These are phyloP conservation scores for Drosophila ogumai DNA, from an alignment of 1,140 invertebrate species.

Conservation along the genomic window DNA sequence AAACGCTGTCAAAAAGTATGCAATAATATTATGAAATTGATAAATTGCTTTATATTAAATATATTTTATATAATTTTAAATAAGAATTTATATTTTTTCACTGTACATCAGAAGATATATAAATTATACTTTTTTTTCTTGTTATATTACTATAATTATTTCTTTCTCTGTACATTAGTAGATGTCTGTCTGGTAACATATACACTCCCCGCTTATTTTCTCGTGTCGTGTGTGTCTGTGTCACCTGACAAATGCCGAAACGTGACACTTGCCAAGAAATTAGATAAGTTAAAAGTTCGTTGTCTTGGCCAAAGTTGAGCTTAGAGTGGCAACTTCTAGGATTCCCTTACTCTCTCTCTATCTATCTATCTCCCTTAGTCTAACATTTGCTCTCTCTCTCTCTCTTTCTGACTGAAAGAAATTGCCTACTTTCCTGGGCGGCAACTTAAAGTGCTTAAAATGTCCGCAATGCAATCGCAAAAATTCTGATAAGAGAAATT, in stretches of 20 bases:
- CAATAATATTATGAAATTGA: too few species aligned
- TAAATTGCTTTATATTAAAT: too few species aligned
- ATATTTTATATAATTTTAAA: too few species aligned
- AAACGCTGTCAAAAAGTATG: background rate
- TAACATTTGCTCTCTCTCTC: too few species aligned
- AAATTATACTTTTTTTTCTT: too few species aligned
- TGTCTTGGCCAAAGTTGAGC: constrained; percentile 46
- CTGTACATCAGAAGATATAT: too few species aligned
- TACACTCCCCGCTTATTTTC: constrained; percentile 3
- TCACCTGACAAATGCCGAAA: constrained; percentile 81
- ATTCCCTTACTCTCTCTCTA: background rate
- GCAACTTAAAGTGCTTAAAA: constrained; percentile 30
- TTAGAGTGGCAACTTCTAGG: constrained; percentile 39
- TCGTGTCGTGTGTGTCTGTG: constrained; percentile 41
- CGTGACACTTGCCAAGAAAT: constrained; percentile 83
- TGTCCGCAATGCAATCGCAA: constrained; percentile 34
- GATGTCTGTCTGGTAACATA: constrained; percentile 18
- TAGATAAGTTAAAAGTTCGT: constrained; percentile 80
- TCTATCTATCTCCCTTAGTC: too few species aligned
- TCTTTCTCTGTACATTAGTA: constrained; percentile 7
- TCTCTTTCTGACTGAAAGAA: background rate
- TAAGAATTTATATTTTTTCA: background rate
- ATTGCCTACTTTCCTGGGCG: constrained; percentile 25
- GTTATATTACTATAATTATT: background rate
- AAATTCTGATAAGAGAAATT: constrained; percentile 40